Evolutionary conservation across 2,113 vertebrate species (phyloP), one percentile per base, ranked within the genome.

Genomic region (Mormyrus lacerda): DNA sequence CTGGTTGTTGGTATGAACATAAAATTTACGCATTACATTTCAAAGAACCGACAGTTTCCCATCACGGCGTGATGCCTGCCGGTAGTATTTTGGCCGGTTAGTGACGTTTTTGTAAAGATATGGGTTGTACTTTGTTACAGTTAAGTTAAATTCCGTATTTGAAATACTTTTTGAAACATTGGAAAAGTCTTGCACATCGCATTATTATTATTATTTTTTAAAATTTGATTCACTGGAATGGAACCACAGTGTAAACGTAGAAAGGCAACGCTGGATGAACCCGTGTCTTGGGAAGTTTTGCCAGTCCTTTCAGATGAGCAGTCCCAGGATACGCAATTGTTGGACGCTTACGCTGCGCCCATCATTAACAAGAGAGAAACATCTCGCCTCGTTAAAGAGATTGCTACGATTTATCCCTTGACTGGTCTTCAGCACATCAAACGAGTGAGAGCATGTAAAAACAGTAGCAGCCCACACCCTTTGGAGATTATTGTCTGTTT

Each of bases 251-350:
- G 21, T 44, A 97, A 97, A 87, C 94, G 94, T 55, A 89, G 91
- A 91, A 95, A 94, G 90, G 90, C 91, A 0, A 79, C 76, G 0
- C 87, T 4, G 39, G 83, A 69, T 0, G 93, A 92, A 35, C 1
- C 83, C 0, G 89, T 89, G 6, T 58, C 92, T 0, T 97, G 97
- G 97, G 92, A 92, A 0, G 93, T 94, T 9, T 44, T 92, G 39
- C 97, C 97, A 0, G 96, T 98, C 0, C 96, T 98, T 82, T 97
- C 97, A 0, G 96, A 97, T 48, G 94, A 95, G 90, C 95, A 96
- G 91, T 95, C 95, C 0, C 88, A 90, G 53, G 93, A 93, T 0
- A 88, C 96, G 0, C 93, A 95, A 90, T 91, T 97, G 65, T 91
- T 96, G 0, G 91, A 95, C 3, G 94, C 95, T 0, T 97, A 95